Percentiles rank a stretch among this genome's conserved stretches.
Conservation (phyloP, 2,888 invertebrate genomes). For the Chalcis sispes region DNA sequence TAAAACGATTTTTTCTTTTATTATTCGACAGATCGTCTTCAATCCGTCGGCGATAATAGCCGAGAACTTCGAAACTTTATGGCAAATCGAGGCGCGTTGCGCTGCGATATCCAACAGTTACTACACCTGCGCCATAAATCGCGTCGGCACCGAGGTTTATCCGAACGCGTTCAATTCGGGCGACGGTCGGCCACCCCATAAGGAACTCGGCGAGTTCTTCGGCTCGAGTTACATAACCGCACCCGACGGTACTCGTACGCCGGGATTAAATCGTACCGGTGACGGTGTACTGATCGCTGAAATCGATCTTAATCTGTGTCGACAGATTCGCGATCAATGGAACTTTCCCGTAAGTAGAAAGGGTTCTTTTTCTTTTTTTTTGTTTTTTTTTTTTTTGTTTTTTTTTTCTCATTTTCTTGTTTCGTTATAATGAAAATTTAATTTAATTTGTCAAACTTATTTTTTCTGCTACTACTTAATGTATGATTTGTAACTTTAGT, state of each 20-base stretch:
- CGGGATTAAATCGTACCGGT: conserved; percentile 84
- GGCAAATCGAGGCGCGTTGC: conserved; percentile 96
- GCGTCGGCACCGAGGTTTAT: conserved; percentile 93
- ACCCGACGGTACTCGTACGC: conserved; percentile 95
- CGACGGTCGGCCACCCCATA: conserved; percentile 85
- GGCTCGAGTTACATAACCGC: conserved; percentile 96
- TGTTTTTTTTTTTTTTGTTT: too few species aligned
- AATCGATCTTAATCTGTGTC: conserved; percentile 94
- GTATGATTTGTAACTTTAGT: not conserved
- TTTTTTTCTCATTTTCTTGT: too few species aligned
- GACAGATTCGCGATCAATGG: conserved; percentile 96
- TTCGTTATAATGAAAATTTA: too few species aligned
- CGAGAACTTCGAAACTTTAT: conserved; percentile 85
- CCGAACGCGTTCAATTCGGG: conserved; percentile 90
- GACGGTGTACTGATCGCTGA: conserved; percentile 94
- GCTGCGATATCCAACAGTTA: conserved; percentile 98
- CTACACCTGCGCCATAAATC: conserved; percentile 95
- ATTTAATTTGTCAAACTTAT: not conserved
- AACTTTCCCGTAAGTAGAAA: conserved; percentile 84
- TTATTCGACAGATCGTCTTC: conserved; percentile 86
- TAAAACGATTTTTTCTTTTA: not conserved
- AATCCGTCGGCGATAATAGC: conserved; percentile 96
- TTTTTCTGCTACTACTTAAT: not conserved
- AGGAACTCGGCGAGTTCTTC: conserved; percentile 94
- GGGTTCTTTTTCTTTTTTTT: conserved; percentile 7